Conservation (phyloP, 2,113 vertebrate species). For the Scortum barcoo region DNA sequence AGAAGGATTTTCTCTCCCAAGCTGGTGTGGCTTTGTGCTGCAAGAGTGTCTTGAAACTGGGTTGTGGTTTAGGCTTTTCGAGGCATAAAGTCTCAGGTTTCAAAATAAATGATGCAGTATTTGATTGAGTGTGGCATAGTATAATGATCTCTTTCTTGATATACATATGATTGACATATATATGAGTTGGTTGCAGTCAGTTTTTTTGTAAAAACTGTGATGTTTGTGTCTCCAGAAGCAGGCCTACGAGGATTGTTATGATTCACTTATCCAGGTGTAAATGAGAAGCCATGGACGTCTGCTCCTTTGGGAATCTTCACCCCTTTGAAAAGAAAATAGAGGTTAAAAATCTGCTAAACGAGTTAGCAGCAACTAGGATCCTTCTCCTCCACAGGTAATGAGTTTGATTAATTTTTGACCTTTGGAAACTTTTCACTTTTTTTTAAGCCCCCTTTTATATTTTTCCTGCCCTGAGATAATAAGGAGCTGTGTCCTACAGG, state of each 20-base stretch:
- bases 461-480: conserved; percentile 59
- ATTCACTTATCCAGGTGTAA: conserved; percentile 62
- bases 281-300: conserved; percentile 65
- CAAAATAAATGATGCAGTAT: conserved; percentile 30
- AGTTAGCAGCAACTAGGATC: conserved; percentile 67
- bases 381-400: conserved; percentile 77
- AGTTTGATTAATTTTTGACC: conserved; percentile 86
- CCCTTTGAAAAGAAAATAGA: conserved; percentile 75
- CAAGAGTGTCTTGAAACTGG: conserved; percentile 66
- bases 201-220: conserved; percentile 16
- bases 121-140: neutral
- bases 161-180: no score
- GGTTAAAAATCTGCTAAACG: conserved; percentile 76
- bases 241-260: conserved; percentile 53
- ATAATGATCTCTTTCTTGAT: conserved; percentile 13
- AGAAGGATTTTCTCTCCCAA: conserved; percentile 79
- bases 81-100: conserved; percentile 40
- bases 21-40: conserved; percentile 59
- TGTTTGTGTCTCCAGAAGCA: conserved; percentile 43
- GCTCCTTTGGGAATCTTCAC: conserved; percentile 65
- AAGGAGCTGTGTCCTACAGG: conserved; percentile 47
- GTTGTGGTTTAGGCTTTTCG: conserved; percentile 39
- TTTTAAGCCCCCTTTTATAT: conserved; percentile 54
- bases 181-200: neutral
- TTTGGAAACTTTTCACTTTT: conserved; percentile 81